These are phyloP conservation scores for Frieseomelitta varia DNA, from an alignment of 1,140 invertebrate genomes.

Conservation along the genomic window DNA sequence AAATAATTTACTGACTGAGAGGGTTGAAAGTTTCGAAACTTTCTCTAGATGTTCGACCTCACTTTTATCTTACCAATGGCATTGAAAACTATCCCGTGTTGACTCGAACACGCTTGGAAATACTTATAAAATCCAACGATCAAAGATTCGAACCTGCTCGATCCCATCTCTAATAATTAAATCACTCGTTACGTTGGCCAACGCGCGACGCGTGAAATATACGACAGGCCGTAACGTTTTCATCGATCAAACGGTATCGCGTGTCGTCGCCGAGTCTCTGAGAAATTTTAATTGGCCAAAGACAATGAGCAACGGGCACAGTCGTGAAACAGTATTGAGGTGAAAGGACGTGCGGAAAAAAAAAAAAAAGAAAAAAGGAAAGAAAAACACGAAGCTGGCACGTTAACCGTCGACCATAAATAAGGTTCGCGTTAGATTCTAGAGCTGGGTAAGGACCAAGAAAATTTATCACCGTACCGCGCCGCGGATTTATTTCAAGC, in stretches of 20 bases:
- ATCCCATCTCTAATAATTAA: not conserved
- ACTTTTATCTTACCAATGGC: too few species aligned
- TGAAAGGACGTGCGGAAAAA: not conserved
- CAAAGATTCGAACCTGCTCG: too few species aligned
- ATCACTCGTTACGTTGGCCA: not conserved
- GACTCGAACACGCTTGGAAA: too few species aligned
- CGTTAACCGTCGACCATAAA: conserved; percentile 26
- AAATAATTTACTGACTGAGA: too few species aligned
- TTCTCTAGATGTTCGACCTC: too few species aligned
- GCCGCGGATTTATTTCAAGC: conserved; percentile 35
- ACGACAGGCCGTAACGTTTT: not conserved
- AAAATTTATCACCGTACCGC: conserved; percentile 20
- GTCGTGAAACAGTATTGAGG: not conserved
- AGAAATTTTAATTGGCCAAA: conserved; percentile 4
- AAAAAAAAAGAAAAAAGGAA: not conserved
- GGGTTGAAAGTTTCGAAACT: too few species aligned
- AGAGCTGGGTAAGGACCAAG: conserved; percentile 25
- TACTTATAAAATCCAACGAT: too few species aligned
- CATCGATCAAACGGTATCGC: not conserved
- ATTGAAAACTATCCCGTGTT: too few species aligned
- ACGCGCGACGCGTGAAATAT: not conserved
- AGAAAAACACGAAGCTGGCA: conserved; percentile 3
- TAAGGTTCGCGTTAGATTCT: conserved; percentile 13
- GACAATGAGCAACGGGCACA: not conserved
- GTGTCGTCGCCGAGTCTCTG: too few species aligned